Percentiles rank a stretch among this genome's conserved stretches.
These are phyloP conservation scores for Danio tinwini DNA, from an alignment of 2,797 vertebrate species.

Conservation along the genomic window DNA sequence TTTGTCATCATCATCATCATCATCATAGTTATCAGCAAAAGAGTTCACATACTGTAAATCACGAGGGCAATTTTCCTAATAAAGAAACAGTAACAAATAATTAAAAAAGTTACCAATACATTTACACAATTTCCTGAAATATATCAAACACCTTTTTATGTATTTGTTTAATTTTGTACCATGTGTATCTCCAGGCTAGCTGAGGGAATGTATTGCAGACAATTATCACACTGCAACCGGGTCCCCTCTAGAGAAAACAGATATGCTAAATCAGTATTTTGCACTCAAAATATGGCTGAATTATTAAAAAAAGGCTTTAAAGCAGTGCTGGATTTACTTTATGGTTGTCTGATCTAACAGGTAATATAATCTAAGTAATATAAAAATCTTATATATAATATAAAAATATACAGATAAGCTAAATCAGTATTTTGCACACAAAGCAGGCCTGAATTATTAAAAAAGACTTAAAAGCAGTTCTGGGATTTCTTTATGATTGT, in stretches of 20 bases:
- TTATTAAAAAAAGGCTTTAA: background rate
- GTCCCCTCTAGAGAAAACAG: constrained; percentile 39
- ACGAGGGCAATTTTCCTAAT: constrained; percentile 9
- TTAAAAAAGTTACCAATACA: background rate
- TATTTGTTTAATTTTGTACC: constrained; percentile 63
- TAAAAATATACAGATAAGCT: constrained; percentile 17
- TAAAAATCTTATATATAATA: too few species aligned
- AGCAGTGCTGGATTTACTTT: too few species aligned
- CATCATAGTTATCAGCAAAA: too few species aligned
- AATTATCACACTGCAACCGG: constrained; percentile 54
- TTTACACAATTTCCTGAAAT: background rate
- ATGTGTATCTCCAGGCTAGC: constrained; percentile 65
- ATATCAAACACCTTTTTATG: background rate
- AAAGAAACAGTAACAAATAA: background rate
- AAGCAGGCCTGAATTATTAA: too few species aligned
- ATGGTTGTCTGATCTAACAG: too few species aligned
- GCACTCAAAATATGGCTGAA: background rate
- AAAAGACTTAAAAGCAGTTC: too few species aligned
- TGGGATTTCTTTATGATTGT: too few species aligned
- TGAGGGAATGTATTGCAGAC: constrained; percentile 61
- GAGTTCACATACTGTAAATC: background rate
- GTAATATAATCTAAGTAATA: too few species aligned
- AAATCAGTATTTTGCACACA: background rate
- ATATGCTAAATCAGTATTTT: background rate
- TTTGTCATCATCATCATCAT: background rate